Conservation (phyloP, 2,113 vertebrate genomes). For the Antidorcas marsupialis region DNA sequence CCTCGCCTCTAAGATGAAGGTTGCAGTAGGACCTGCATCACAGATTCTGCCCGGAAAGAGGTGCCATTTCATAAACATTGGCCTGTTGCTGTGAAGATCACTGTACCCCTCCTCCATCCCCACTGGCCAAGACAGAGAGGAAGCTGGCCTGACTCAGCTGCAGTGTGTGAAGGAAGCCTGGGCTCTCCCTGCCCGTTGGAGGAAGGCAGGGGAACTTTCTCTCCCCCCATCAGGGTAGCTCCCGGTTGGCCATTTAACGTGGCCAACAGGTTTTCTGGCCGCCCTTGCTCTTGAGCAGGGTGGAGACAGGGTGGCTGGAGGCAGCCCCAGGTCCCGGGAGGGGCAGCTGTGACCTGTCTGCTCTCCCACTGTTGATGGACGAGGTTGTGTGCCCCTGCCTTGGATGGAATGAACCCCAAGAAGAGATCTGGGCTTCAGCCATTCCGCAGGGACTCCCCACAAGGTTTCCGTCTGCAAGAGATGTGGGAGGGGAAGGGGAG, state of each 20-base stretch:
- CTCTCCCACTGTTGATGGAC: rapidly evolving
- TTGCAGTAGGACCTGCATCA: rapidly evolving
- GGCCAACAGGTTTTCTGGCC: rapidly evolving
- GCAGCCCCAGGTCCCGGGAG: not conserved
- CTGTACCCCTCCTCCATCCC: rapidly evolving
- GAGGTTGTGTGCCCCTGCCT: not conserved
- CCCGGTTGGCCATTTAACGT: rapidly evolving
- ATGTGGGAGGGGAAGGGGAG: not conserved
- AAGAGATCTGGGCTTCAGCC: not conserved
- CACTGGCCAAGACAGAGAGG: not conserved
- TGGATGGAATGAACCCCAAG: not conserved
- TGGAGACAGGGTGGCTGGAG: not conserved
- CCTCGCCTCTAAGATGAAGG: not conserved
- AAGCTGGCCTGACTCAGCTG: not conserved
- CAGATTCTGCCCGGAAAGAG: not conserved
- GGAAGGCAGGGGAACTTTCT: not conserved
- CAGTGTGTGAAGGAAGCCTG: not conserved
- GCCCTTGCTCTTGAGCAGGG: not conserved
- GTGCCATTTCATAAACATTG: rapidly evolving
- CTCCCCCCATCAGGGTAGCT: not conserved
- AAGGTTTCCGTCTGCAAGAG: not conserved
- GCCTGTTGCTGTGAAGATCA: rapidly evolving
- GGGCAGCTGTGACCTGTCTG: not conserved
- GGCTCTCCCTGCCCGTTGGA: not conserved
- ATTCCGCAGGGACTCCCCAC: too few relatives aligned